Conservation (phyloP, 2,797 vertebrate species). For the Atherinosoma microstoma region DNA sequence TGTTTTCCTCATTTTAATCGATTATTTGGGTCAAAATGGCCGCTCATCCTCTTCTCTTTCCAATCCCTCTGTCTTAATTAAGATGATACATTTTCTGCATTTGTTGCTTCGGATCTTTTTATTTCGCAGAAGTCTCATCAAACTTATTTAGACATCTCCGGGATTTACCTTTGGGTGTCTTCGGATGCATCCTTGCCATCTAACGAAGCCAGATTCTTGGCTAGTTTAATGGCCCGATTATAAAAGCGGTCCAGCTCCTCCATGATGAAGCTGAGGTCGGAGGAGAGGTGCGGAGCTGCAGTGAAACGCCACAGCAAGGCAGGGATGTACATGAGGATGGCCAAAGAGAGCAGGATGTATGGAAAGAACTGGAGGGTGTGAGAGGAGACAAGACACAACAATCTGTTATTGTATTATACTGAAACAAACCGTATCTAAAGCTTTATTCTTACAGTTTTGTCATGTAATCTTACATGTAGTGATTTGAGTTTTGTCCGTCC, state of each 20-base stretch:
- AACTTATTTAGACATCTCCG: background rate
- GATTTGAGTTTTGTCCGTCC: background rate
- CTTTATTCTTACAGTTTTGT: background rate
- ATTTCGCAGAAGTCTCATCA: background rate
- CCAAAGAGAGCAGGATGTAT: slow-evolving; percentile 91
- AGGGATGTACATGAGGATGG: slow-evolving; percentile 92
- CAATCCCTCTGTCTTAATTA: background rate
- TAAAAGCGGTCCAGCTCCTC: slow-evolving; percentile 97
- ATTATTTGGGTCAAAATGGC: background rate
- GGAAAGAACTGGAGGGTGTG: slow-evolving; percentile 90
- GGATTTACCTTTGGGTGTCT: slow-evolving; percentile 69
- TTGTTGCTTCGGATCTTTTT: background rate
- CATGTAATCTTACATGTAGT: background rate
- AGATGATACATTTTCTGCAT: background rate
- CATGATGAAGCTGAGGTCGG: slow-evolving; percentile 96
- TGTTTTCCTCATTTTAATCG: background rate
- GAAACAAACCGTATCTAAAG: background rate
- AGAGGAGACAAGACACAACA: slow-evolving; percentile 22
- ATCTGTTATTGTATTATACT: background rate
- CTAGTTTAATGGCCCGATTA: slow-evolving; percentile 90
- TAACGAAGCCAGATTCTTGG: slow-evolving; percentile 83
- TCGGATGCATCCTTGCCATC: slow-evolving; percentile 62
- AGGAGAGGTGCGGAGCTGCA: slow-evolving; percentile 91
- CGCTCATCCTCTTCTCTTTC: background rate
- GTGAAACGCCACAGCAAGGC: slow-evolving; percentile 92